These are phyloP conservation scores for Phoxinus dragarum DNA, from an alignment of 2,797 vertebrate species.

Conservation along the genomic window DNA sequence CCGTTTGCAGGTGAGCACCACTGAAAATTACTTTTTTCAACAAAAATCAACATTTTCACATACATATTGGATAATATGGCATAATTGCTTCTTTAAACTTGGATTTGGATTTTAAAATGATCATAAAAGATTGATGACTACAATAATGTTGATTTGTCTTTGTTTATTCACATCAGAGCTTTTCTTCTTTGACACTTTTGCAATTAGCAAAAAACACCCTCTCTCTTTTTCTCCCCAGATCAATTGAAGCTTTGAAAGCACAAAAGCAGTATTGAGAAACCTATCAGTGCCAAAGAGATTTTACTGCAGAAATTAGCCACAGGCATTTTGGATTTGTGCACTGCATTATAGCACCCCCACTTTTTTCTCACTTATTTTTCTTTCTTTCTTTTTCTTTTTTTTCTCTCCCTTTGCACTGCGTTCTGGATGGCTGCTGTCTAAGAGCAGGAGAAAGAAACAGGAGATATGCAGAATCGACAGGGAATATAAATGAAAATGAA, in stretches of 20 bases:
- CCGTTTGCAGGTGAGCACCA: background rate
- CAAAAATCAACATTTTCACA: background rate
- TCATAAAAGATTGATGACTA: conserved; percentile 20
- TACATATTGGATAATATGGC: background rate
- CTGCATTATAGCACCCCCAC: conserved; percentile 47
- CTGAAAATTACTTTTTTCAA: background rate
- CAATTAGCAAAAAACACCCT: conserved; percentile 51
- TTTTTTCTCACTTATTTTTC: conserved; percentile 12
- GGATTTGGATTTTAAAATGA: conserved; percentile 1
- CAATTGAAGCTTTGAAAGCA: conserved; percentile 56
- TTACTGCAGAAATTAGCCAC: conserved; percentile 60
- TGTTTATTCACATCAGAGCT: conserved; percentile 49
- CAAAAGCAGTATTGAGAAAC: conserved; percentile 55
- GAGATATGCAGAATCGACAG: conserved; percentile 56
- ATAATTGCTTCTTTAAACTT: background rate
- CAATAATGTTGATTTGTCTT: conserved; percentile 37
- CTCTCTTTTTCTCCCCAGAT: conserved; percentile 34
- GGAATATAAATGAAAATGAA: conserved; percentile 57
- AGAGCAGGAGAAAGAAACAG: conserved; percentile 34
- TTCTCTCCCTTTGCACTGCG: conserved; percentile 41
- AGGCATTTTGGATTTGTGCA: conserved; percentile 62
- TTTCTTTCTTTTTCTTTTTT: background rate
- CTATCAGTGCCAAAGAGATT: conserved; percentile 60
- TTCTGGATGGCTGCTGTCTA: conserved; percentile 62
- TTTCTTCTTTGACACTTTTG: conserved; percentile 49